Base-by-base conservation (phyloP, 2,113 vertebrate species). In the Etheostoma cragini region DNA sequence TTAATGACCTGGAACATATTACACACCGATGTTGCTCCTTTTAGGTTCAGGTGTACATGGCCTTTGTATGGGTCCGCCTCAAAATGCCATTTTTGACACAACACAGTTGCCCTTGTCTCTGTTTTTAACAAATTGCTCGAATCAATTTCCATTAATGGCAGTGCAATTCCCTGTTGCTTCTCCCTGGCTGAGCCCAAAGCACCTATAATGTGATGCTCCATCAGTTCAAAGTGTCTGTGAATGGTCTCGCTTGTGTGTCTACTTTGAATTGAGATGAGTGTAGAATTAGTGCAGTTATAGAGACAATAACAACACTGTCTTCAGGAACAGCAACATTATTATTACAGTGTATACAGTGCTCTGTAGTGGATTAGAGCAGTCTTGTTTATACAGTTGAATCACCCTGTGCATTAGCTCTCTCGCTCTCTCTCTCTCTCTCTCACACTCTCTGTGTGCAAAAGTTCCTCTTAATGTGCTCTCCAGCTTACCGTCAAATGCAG, bases 1-100 rank as follows among this genome's bases (percentile, higher is more conserved):
- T 72, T 89, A 87, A 92, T 90, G 83, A 88, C 87, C 76, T 72
- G 82, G 75, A 91, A 92, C 77, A 80, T 75, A 86, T 89, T 83
- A 78, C 77, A 68, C 35, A 68, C 52, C 49, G 73, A 76, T 73
- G 75, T 83, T 85, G 78, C 57, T 85, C 72, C 69, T 38, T 80
- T 79, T 65, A 56, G 70, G 14, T 46, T 38, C 68, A 86, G 77
- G 72, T 78, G 75, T 35, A 72, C 15, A 21, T 30, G 46, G 62
- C 63, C 64, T 68, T 66, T 80, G 72, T 65, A 77, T 58, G 62
- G 50, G 57, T 76, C 68, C 42, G 33, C 22, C 74, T 66, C 11
- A 54, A 80, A 89, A 58, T 75, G 67, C 17, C 21, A 61, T 69
- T 83, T 90, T 70, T 84, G 70, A 87, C 61, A 65, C 42, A 77